Base-by-base conservation (phyloP, 2,113 vertebrate genomes). In the Stigmatopora nigra region DNA sequence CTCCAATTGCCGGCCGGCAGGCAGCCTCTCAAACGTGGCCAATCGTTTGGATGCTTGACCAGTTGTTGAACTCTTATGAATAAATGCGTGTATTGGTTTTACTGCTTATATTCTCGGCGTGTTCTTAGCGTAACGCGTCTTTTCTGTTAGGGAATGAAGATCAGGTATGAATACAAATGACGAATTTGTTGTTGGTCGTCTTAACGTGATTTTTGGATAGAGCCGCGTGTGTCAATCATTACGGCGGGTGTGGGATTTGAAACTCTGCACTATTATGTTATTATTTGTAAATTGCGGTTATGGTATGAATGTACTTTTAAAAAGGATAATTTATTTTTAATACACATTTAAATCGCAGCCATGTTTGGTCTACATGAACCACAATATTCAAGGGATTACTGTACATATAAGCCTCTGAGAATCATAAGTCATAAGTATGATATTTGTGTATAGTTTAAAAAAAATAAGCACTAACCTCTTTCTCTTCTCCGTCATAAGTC, bases 401-500 rank as follows among this genome's bases (percentile, higher is more conserved):
- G 25, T 31, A 31, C 25, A 31, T 31, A 31, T 31, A 31, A 31
- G 25, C 25, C 25, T 31, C 25, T 31, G 25, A 31, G 25, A 31
- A 31, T 31, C 25, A n/a, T n/a, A n/a, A 75, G 55, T 44, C 1
- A 51, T 68, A 72, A 78, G 59, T 77, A 66, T 70, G 59, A 73
- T 36, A 67, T 73, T 59, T 35, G n/a, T 17, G 17, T 64, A 0
- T 16, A 15, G 14, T 70, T 68, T 56, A 20, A 69, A 4, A 61
- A 61, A 20, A 17, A 10, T 20, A 20, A 45, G 20, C 48, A 69
- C 81, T 92, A 87, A 98, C 97, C 95, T 98, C 95, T 81, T 97
- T 96, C 89, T 98, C 96, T 80, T 95, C 94, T 78, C 93, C 94
- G 62, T 94, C 92, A 13, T 94, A 93, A 72, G 92, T 93, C 89